A percentile compares a stretch with the other conserved stretches of the same genome.
These are phyloP conservation scores for Oreotrochilus melanogaster DNA, from an alignment of 2,113 vertebrate genomes.

Conservation along the genomic window DNA sequence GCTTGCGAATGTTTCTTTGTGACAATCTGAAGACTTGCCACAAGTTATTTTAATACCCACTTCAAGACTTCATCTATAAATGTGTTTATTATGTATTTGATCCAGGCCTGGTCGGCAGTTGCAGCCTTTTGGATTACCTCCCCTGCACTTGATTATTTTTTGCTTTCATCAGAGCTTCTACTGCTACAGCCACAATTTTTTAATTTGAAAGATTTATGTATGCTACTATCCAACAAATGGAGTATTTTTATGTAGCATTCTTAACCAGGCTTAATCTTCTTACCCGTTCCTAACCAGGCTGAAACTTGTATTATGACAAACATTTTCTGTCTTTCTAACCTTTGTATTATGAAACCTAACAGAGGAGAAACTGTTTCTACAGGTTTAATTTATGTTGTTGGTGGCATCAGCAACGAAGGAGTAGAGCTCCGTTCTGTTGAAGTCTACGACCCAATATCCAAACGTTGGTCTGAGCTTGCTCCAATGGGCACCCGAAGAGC, in stretches of 20 bases:
- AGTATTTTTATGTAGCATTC: not conserved
- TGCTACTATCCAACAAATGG: not conserved
- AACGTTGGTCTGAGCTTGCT: conserved; percentile 90
- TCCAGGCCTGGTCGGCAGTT: not conserved
- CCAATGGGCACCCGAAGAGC: conserved; percentile 91
- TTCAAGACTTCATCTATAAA: not conserved
- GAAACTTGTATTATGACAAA: not conserved
- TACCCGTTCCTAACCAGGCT: not conserved
- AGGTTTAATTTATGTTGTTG: conserved; percentile 96
- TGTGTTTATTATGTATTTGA: not conserved
- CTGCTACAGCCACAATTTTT: not conserved
- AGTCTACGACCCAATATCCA: conserved; percentile 91
- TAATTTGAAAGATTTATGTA: not conserved
- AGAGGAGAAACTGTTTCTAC: conserved; percentile 22
- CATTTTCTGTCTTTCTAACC: not conserved
- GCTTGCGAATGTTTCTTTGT: not conserved
- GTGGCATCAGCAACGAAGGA: conserved; percentile 93
- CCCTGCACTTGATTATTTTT: not conserved
- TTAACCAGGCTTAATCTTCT: not conserved
- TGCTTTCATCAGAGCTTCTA: not conserved
- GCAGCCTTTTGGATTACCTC: not conserved
- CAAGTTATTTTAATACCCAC: not conserved
- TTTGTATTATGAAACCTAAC: not conserved
- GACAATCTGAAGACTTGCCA: not conserved
- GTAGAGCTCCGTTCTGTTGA: conserved; percentile 91